Evolutionary conservation across 2,888 invertebrate species (phyloP).

Genomic region (Acanthosoma haemorrhoidale): DNA sequence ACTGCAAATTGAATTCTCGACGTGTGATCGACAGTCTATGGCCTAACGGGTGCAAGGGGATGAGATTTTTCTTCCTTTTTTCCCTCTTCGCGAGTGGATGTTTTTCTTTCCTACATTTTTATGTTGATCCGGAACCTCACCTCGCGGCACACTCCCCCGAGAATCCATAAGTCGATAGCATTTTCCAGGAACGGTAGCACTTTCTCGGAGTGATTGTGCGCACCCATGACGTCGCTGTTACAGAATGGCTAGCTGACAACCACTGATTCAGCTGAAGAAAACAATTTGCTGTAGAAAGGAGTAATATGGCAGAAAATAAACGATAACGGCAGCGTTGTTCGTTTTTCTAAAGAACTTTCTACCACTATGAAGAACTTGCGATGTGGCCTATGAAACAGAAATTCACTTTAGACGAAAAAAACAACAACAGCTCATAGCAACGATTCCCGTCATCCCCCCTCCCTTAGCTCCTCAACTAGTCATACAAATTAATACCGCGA

Average conservation of each 20-base stretch:
- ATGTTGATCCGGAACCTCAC: background rate
- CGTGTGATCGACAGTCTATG: conserved; percentile 30
- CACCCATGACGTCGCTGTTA: background rate
- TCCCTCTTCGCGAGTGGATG: too few species aligned
- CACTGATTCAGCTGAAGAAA: conserved; percentile 4
- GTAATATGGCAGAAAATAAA: background rate
- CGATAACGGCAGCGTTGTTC: too few species aligned
- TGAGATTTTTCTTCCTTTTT: background rate
- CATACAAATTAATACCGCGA: too few species aligned
- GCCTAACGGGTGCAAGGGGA: conserved; percentile 13
- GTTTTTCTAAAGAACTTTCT: too few species aligned
- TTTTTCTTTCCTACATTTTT: background rate
- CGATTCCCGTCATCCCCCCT: too few species aligned
- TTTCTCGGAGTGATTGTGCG: conserved; percentile 3
- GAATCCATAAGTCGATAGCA: background rate
- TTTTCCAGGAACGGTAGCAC: background rate
- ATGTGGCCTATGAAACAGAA: too few species aligned
- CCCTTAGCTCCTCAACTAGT: too few species aligned
- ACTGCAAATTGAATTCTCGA: conserved; percentile 20
- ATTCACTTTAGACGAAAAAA: too few species aligned
- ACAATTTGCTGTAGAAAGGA: background rate
- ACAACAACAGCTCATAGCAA: too few species aligned
- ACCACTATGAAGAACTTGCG: too few species aligned
- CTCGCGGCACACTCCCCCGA: background rate
- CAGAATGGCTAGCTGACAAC: background rate